Evolutionary conservation across 2,888 invertebrate species (phyloP).

Genomic region (Polyommatus iphigenia): DNA sequence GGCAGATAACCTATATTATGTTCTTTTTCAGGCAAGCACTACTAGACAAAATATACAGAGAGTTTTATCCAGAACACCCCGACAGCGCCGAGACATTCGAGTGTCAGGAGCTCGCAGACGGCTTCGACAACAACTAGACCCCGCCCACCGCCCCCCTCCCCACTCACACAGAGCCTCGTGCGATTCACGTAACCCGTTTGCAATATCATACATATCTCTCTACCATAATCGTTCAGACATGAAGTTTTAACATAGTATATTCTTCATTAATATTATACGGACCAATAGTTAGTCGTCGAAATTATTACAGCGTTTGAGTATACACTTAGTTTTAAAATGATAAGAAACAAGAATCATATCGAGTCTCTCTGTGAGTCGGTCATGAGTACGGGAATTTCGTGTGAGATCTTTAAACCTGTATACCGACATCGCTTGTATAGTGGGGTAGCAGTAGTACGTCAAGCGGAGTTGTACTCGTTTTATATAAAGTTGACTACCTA

Average conservation of each 20-base stretch:
- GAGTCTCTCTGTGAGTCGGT: conserved; percentile 34
- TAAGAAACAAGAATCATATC: conserved; percentile 26
- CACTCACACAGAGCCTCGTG: conserved; percentile 37
- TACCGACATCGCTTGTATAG: conserved; percentile 11
- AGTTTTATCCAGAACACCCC: conserved; percentile 87
- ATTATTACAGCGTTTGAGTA: conserved; percentile 32
- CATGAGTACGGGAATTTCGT: conserved; percentile 21
- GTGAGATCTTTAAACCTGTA: neutral
- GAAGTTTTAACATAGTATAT: conserved; percentile 34
- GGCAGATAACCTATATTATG: too few relatives aligned
- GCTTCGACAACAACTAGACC: conserved; percentile 60
- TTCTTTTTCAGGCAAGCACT: conserved; percentile 83
- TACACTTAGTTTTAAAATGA: conserved; percentile 30
- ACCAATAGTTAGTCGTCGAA: conserved; percentile 34
- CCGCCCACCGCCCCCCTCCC: conserved; percentile 24
- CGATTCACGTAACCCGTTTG: conserved; percentile 21
- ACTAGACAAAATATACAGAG: conserved; percentile 89
- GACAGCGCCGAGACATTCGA: conserved; percentile 81
- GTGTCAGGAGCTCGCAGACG: conserved; percentile 67
- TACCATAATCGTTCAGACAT: conserved; percentile 27
- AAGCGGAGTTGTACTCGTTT: conserved; percentile 47
- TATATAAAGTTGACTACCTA: conserved; percentile 53
- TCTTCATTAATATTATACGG: conserved; percentile 30
- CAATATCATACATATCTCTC: conserved; percentile 33
- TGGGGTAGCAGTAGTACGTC: conserved; percentile 22